Base-by-base conservation (phyloP, 2,797 vertebrate genomes). In the Siniperca undulata region DNA sequence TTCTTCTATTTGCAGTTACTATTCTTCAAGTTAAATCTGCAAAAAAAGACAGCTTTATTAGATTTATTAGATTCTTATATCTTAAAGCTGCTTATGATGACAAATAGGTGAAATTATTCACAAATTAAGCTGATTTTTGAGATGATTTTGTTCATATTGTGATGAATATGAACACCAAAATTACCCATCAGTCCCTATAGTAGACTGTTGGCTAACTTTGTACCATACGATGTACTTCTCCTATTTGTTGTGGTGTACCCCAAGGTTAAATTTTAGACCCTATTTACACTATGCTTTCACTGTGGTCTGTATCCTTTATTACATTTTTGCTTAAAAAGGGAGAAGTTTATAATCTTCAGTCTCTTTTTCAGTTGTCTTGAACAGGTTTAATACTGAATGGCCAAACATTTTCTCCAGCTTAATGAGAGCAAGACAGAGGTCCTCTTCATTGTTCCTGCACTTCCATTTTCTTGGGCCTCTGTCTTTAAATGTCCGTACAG, bases 21-120 rank as follows among this genome's bases (percentile, higher is more conserved):
- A 11, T 65, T 42, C 11, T 42, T 38, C 6, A 50, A 38, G 40
- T 38, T 11, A 71, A 73, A 53, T 48, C 24, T 65, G 52, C 27
- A 30, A 50, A 34, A 34, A 52, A 65, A 62, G n/a, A 58, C 48
- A 60, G n/a, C n/a, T 60, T 66, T 11, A 22, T 60, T 58, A 50
- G 13, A 80, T 80, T 38, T 17, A 70, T 61, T 40, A 62, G 42
- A 80, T 40, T 61, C 12, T 22, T 11, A 11, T 19, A 22, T 3
- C 50, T 70, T 59, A 58, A 77, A 66, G 56, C 5, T 55, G 4
- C 20, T 61, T 36, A 16, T 34, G 11, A 42, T 30, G 4, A 30
- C 13, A 60, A 62, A 42, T 58, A 22, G 34, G 22, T 71, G 11
- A 55, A 77, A 68, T 71, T 30, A 44, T 74, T 61, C 24, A 62